Evolutionary conservation across 2,888 invertebrate genomes (phyloP).

Genomic region (Norana najaformis): DNA sequence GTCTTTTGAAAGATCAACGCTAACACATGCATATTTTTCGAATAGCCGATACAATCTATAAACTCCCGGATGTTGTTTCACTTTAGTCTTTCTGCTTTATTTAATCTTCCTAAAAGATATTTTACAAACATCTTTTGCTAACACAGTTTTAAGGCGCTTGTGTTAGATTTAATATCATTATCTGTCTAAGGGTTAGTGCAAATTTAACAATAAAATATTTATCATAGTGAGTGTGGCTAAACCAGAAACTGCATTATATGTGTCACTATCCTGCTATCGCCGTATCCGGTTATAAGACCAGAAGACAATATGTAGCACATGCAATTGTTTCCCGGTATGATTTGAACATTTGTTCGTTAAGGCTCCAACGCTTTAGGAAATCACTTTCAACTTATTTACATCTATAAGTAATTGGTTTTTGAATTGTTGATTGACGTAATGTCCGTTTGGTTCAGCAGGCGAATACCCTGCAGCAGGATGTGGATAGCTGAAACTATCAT

Average conservation of each 20-base stretch:
- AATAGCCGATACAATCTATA: neutral
- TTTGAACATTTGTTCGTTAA: neutral
- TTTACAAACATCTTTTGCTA: neutral
- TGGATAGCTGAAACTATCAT: neutral
- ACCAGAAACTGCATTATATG: neutral
- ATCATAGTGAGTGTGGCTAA: neutral
- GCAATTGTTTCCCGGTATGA: neutral
- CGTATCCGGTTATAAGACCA: neutral
- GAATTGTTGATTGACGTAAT: neutral
- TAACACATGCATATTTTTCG: neutral
- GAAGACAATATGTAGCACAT: neutral
- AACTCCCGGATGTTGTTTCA: neutral
- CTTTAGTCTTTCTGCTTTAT: too few species aligned
- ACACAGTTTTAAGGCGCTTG: neutral
- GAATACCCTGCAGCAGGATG: neutral
- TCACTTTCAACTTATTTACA: neutral
- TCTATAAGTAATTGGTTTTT: neutral
- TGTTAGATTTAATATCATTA: neutral
- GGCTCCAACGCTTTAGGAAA: neutral
- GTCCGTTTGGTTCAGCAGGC: neutral
- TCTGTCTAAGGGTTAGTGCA: neutral
- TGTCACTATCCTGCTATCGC: neutral
- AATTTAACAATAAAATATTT: neutral
- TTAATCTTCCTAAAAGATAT: neutral
- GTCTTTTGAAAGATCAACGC: neutral